Evolutionary conservation across 2,888 invertebrate species (phyloP), one percentile per base, ranked within the genome.

Genomic region (Drosophila mettleri): DNA sequence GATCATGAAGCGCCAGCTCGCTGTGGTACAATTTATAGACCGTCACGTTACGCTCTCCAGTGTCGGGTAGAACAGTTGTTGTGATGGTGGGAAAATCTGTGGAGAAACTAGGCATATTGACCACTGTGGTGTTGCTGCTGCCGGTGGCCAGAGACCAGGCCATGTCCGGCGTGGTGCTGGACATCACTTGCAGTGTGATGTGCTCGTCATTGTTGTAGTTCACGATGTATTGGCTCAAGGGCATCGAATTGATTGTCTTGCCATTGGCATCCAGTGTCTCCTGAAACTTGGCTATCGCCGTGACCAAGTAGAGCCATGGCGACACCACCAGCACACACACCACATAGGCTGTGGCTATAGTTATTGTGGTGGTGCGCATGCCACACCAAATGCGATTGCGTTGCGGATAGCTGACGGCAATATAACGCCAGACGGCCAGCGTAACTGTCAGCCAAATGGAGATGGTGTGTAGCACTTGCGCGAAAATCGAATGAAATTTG

Each of bases 371-470:
- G 70, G 96, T 95, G 46, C 93, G 93, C 93, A 96, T 95, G 83
- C 95, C 96, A 90, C 98, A 98, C 96, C 97, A 96, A 33, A 95
- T 94, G 49, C 95, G 94, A 88, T 96, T 97, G 75, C 94, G 94
- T 78, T 96, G 96, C 0, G 98, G 98, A 90, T 95, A 95, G 1
- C 96, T 97, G 1, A 97, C 95, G n/a, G 96, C 96, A 46, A 98
- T 94, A 90, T 97, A 98, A 6, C 98, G 94, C 97, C 98, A 99
- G 14, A 98, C 95, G 0, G 98, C 98, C 66, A 99, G 92, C 3
- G 97, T 96, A 3, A 98, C 96, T 0, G 98, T 98, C 79, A 98
- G 92, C 95, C 97, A 98, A 80, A 98, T 98, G 2, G 98, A 97
- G 74, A 98, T 96, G 2, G 98, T 98, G 92, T 97, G 97, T 89